These are phyloP conservation scores for Drosophila gaucha DNA, from an alignment of 2,888 invertebrate species.

Conservation along the genomic window DNA sequence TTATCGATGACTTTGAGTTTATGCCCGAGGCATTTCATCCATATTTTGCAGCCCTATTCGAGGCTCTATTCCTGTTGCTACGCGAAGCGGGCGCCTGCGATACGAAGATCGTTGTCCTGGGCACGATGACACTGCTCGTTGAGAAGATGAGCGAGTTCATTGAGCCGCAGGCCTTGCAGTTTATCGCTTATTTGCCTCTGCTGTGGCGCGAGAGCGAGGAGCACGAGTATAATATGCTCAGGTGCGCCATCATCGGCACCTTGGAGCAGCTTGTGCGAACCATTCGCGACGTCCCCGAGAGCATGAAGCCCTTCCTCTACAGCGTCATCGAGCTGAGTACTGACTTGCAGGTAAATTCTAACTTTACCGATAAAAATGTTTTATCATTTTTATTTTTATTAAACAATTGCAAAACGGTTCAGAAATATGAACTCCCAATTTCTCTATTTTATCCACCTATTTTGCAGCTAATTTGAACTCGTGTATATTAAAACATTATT, in stretches of 20 bases:
- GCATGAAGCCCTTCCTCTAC: conserved; percentile 88
- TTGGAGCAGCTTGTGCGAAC: conserved; percentile 92
- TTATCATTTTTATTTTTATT: no score
- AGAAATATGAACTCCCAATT: no score
- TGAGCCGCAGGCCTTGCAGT: conserved; percentile 87
- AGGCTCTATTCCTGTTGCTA: conserved; percentile 92
- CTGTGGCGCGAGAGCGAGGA: conserved; percentile 95
- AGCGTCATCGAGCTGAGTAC: conserved; percentile 91
- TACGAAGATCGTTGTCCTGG: conserved; percentile 97
- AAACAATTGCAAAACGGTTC: no score
- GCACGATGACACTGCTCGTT: conserved; percentile 94
- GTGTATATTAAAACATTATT: background rate
- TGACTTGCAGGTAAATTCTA: conserved; percentile 87
- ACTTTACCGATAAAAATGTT: no score
- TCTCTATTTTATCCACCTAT: no score
- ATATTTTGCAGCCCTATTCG: conserved; percentile 91
- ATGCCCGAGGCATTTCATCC: conserved; percentile 93
- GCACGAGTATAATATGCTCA: conserved; percentile 91
- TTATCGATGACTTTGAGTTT: conserved; percentile 97
- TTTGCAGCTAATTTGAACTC: no score
- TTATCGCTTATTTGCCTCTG: conserved; percentile 93
- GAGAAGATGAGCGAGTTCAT: conserved; percentile 93
- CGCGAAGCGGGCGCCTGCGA: conserved; percentile 96
- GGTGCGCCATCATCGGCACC: conserved; percentile 95
- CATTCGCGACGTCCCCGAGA: conserved; percentile 87